phyloP scores from a whole-genome alignment of 2,113 vertebrate genomes.

The Charadrius vociferus region DNA sequence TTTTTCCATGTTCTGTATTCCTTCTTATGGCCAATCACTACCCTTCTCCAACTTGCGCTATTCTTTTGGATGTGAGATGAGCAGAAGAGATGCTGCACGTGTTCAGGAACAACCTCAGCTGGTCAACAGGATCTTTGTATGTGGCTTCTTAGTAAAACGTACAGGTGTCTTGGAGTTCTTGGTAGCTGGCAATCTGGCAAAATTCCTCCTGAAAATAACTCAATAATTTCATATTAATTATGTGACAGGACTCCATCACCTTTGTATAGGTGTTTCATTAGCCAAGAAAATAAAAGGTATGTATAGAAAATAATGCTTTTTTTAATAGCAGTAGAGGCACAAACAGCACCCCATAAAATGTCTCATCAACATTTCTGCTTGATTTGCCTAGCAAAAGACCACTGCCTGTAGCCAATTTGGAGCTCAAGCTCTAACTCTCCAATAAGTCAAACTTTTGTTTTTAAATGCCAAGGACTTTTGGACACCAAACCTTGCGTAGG shows the following conservation, averaged over 20 bases:
- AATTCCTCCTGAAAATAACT: not conserved
- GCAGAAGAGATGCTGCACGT: not conserved
- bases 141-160: not conserved
- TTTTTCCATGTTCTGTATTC: not conserved
- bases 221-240: not conserved
- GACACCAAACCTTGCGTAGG: not conserved
- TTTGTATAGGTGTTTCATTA: not conserved
- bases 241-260: not conserved
- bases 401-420: not conserved
- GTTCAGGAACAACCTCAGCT: not conserved
- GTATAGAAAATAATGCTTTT: not conserved
- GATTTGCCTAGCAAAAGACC: not conserved
- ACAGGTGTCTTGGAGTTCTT: not conserved
- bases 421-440: not conserved
- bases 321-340: not conserved
- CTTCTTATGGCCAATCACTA: rapidly evolving
- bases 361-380: not conserved
- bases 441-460: not conserved
- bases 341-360: not conserved
- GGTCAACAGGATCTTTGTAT: not conserved
- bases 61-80: not conserved
- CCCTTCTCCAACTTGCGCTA: not conserved
- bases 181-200: not conserved
- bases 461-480: not conserved
- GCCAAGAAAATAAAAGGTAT: not conserved